Conservation (phyloP, 1,140 invertebrate genomes). For the Lepidurus arcticus region DNA sequence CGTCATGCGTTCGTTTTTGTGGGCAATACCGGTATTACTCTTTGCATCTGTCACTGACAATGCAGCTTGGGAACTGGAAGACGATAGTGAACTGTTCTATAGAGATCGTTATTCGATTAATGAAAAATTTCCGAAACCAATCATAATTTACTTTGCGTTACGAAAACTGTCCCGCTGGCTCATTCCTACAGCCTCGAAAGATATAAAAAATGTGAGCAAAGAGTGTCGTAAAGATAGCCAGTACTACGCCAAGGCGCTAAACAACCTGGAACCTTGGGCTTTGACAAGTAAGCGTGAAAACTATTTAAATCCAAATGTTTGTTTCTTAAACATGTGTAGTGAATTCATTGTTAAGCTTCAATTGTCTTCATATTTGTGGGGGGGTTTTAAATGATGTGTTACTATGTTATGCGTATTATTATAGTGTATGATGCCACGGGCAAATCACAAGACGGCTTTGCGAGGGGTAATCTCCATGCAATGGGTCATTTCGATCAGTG, state of each 20-base stretch:
- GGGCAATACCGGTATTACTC: neutral
- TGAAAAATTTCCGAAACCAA: neutral
- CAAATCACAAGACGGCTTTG: neutral
- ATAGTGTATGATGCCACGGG: neutral
- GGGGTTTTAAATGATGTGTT: neutral
- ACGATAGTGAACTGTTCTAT: neutral
- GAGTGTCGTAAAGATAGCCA: neutral
- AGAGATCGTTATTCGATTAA: neutral
- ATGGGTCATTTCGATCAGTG: neutral
- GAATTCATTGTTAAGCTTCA: no score
- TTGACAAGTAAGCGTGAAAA: neutral
- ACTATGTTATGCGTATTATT: no score
- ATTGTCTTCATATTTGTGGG: neutral
- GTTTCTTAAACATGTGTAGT: no score
- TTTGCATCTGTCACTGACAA: neutral
- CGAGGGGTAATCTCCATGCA: neutral
- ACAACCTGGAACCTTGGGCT: neutral
- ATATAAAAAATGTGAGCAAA: neutral
- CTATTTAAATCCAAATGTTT: neutral
- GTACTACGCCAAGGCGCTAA: neutral
- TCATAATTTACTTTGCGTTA: neutral
- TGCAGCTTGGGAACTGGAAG: neutral
- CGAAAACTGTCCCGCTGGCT: neutral
- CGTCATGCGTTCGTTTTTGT: neutral
- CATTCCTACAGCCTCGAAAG: neutral